These are phyloP conservation scores for Chrysaora quinquecirrha DNA, from an alignment of 30 jellyfish, hydroid and myxozoan genomes.

Conservation along the genomic window DNA sequence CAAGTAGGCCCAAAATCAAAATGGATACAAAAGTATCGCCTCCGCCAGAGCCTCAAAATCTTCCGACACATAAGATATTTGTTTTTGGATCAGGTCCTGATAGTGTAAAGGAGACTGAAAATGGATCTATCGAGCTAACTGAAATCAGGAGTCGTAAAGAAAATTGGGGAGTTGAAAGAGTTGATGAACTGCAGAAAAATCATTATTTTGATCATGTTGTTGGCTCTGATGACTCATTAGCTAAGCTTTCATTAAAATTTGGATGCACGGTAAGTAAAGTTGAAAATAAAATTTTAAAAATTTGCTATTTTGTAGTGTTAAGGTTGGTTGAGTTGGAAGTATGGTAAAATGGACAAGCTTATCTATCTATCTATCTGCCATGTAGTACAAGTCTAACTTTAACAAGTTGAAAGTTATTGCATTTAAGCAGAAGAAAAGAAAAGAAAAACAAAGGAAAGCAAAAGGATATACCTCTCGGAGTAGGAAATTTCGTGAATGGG, in stretches of 20 bases:
- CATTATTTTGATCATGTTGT: slow-evolving; percentile 42
- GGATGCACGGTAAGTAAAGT: slow-evolving; percentile 68
- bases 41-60: slow-evolving; percentile 33
- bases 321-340: too few species aligned
- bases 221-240: slow-evolving; percentile 49
- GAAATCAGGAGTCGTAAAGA: slow-evolving; percentile 57
- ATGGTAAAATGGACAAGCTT: too few species aligned
- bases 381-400: too few species aligned
- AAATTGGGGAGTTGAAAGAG: neutral
- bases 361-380: too few species aligned
- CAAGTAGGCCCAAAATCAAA: neutral
- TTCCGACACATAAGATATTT: slow-evolving; percentile 23
- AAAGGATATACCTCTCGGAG: too few species aligned
- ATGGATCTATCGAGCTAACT: slow-evolving; percentile 47
- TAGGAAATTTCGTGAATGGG: too few species aligned
- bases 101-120: slow-evolving; percentile 20
- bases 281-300: too few species aligned
- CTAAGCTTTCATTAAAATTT: slow-evolving; percentile 51
- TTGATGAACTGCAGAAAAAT: slow-evolving; percentile 13
- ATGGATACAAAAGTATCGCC: slow-evolving; percentile 5
- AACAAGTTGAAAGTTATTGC: too few species aligned
- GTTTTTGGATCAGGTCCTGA: slow-evolving; percentile 34
- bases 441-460: too few species aligned
- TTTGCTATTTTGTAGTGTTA: too few species aligned
- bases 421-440: too few species aligned